A percentile compares a stretch with the other conserved stretches of the same genome.
Evolutionary conservation across 2,113 vertebrate genomes (phyloP).

Genomic region (Protobothrops mucrosquamatus): DNA sequence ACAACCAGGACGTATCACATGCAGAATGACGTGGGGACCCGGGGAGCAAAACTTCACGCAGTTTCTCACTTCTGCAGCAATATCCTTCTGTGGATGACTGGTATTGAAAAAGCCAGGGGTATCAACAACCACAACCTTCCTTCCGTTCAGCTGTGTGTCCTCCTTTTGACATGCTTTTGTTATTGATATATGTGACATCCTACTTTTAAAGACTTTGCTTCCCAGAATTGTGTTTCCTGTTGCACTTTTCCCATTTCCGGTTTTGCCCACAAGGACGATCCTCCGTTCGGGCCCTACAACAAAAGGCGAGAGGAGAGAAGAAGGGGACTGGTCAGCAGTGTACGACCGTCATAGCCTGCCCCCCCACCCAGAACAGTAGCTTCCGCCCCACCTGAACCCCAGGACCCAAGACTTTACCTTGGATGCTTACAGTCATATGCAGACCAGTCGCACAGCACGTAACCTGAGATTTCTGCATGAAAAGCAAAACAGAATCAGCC

Average conservation of each 20-base stretch:
- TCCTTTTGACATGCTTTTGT: constrained; percentile 58
- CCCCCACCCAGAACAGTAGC: too few species aligned
- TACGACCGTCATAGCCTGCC: neutral
- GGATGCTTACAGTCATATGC: too few species aligned
- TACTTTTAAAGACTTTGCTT: neutral
- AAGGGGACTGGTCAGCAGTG: too few species aligned
- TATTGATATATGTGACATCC: constrained; percentile 12
- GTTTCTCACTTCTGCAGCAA: neutral
- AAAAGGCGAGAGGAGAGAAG: neutral
- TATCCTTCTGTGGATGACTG: accelerated
- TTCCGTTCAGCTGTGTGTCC: constrained; percentile 15
- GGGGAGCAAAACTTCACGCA: neutral
- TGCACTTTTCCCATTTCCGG: constrained; percentile 41
- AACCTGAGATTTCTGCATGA: too few species aligned
- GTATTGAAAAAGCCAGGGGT: constrained; percentile 61
- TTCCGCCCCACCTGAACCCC: too few species aligned
- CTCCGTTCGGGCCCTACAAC: neutral
- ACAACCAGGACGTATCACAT: neutral
- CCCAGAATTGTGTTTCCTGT: constrained; percentile 35
- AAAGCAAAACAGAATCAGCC: too few species aligned
- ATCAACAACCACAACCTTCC: constrained; percentile 62
- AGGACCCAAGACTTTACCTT: too few species aligned
- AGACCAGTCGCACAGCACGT: too few species aligned
- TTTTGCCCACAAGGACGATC: neutral
- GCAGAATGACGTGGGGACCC: neutral